These are phyloP conservation scores for Tipula helvola DNA, from an alignment of 2,888 invertebrate species.

Conservation along the genomic window DNA sequence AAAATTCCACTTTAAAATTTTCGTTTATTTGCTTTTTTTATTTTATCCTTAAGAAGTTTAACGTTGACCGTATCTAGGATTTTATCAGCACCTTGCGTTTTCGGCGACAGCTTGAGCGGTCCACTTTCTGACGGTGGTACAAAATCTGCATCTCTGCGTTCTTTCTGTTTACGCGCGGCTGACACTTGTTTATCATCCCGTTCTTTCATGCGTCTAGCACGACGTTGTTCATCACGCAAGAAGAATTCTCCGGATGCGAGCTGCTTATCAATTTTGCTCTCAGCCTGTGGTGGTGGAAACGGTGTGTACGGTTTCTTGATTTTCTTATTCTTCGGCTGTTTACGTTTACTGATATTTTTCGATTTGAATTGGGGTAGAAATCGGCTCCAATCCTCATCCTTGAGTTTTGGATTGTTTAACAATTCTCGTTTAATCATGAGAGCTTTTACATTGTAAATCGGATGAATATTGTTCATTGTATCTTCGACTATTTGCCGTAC, in stretches of 20 bases:
- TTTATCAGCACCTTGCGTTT: constrained; percentile 13
- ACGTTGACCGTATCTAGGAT: constrained; percentile 43
- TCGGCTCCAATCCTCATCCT: constrained; percentile 91
- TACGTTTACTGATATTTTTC: constrained; percentile 78
- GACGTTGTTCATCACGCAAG: constrained; percentile 72
- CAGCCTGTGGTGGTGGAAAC: constrained; percentile 87
- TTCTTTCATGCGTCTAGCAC: constrained; percentile 55
- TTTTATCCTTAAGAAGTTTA: constrained; percentile 59
- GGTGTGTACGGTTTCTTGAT: constrained; percentile 93
- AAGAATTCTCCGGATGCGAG: constrained; percentile 96
- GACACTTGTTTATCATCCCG: constrained; percentile 66
- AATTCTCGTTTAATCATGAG: constrained; percentile 95
- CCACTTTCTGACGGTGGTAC: constrained; percentile 60
- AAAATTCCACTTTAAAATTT: not conserved
- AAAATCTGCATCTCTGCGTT: constrained; percentile 66
- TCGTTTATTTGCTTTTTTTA: constrained; percentile 47
- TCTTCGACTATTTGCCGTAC: constrained; percentile 86
- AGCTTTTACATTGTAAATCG: constrained; percentile 94
- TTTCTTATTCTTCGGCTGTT: constrained; percentile 76
- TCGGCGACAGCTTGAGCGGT: constrained; percentile 19
- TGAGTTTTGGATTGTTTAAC: constrained; percentile 81
- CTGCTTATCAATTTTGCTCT: constrained; percentile 88
- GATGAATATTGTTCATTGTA: constrained; percentile 98
- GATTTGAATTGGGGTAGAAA: constrained; percentile 89
- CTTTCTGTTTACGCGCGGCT: constrained; percentile 58